These are phyloP conservation scores for Aselliscus stoliczkanus DNA, from an alignment of 2,797 vertebrate species.

Conservation along the genomic window DNA sequence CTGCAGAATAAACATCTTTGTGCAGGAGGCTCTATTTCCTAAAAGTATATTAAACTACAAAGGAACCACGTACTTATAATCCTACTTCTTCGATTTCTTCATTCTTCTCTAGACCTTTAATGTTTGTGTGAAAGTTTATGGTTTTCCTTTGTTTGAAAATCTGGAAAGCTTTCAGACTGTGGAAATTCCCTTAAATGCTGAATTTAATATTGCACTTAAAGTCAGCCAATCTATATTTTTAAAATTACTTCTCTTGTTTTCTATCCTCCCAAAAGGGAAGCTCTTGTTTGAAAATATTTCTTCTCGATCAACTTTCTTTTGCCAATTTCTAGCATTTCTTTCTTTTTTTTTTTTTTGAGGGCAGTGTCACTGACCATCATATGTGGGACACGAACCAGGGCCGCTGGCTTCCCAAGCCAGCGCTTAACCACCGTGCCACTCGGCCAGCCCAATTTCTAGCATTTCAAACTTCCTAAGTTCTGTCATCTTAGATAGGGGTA, in stretches of 20 bases:
- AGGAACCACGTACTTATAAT: not conserved
- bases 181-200: constrained; percentile 55
- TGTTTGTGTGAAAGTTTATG: not conserved
- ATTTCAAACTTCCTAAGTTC: constrained; percentile 8
- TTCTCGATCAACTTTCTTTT: constrained; percentile 61
- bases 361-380: too few relatives aligned
- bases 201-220: constrained; percentile 41
- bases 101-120: not conserved
- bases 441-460: not conserved
- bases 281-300: constrained; percentile 38
- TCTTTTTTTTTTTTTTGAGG: too few relatives aligned
- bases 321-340: constrained; percentile 2
- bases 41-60: not conserved
- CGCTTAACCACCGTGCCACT: too few relatives aligned
- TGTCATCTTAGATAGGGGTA: not conserved
- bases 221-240: constrained; percentile 26
- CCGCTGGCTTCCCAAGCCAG: too few relatives aligned
- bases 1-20: not conserved
- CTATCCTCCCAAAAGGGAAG: not conserved
- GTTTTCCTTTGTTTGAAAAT: not conserved
- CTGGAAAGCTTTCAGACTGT: constrained; percentile 50
- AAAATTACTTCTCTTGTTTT: not conserved
- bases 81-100: not conserved
- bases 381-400: too few relatives aligned
- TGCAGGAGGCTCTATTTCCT: not conserved